A percentile compares a stretch with the other conserved stretches of the same genome.
These are phyloP conservation scores for Daboia siamensis DNA, from an alignment of 2,113 vertebrate species.

Conservation along the genomic window DNA sequence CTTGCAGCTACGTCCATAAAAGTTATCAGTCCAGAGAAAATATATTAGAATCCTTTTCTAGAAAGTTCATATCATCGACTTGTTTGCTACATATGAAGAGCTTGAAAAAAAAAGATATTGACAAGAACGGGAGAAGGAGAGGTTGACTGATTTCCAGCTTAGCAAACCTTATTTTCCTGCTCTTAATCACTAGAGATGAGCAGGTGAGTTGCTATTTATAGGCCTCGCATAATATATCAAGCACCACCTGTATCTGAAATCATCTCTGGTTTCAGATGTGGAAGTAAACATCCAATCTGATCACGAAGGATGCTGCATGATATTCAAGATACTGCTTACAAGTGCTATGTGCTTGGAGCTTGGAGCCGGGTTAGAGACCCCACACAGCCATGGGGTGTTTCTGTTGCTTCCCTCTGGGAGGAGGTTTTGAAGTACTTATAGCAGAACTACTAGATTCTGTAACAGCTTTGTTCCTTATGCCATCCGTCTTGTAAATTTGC, in stretches of 20 bases:
- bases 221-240: neutral
- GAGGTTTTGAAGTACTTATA: no score
- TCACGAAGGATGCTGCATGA: neutral
- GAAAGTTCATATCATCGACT: neutral
- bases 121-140: neutral
- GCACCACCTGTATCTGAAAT: neutral
- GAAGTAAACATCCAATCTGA: neutral
- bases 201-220: neutral
- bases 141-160: neutral
- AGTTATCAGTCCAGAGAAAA: neutral
- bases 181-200: neutral
- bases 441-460: no score
- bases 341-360: no score
- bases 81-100: neutral
- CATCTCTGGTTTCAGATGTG: neutral
- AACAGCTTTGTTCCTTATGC: no score
- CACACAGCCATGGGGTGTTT: no score
- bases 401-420: no score
- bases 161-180: neutral
- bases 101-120: neutral
- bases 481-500: no score
- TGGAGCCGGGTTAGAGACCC: no score
- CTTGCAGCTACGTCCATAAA: neutral
- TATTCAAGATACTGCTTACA: no score
- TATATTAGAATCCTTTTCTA: neutral